Percentiles rank a stretch among this genome's conserved stretches.
phyloP scores from a whole-genome alignment of 2,888 invertebrate species.

The Dasysyrphus tricinctus region DNA sequence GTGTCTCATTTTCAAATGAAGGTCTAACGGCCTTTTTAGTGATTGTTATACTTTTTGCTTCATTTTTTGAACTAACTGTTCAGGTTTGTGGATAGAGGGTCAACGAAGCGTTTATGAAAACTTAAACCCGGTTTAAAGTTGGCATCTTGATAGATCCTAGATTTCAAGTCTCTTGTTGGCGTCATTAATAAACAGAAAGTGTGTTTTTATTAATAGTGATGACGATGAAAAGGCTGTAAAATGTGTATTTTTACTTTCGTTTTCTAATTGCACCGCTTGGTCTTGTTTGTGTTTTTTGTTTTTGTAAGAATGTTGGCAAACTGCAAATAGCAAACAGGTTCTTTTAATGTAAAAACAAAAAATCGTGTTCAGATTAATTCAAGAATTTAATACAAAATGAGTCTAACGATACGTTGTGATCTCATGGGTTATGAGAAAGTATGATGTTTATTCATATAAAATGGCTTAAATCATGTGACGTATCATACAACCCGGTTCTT shows the following conservation, averaged over 20 bases:
- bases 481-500: background rate
- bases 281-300: background rate
- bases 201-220: constrained; percentile 6
- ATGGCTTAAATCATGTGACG: too few relatives aligned
- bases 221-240: background rate
- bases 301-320: constrained; percentile 7
- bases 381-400: background rate
- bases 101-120: constrained; percentile 56
- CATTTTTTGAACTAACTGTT: constrained; percentile 44
- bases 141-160: background rate
- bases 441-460: background rate
- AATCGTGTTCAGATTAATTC: background rate
- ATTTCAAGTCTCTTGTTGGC: constrained; percentile 1
- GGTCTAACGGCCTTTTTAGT: constrained; percentile 50
- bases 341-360: background rate
- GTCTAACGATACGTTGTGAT: background rate
- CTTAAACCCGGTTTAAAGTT: constrained; percentile 14
- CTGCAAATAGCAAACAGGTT: constrained; percentile 15
- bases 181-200: constrained; percentile 56
- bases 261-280: constrained; percentile 22
- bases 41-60: constrained; percentile 24
- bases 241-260: constrained; percentile 25
- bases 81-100: constrained; percentile 40
- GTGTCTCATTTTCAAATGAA: constrained; percentile 42
- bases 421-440: background rate